Evolutionary conservation across 2,888 invertebrate genomes (phyloP).

Genomic region (Rhagonycha lutea): DNA sequence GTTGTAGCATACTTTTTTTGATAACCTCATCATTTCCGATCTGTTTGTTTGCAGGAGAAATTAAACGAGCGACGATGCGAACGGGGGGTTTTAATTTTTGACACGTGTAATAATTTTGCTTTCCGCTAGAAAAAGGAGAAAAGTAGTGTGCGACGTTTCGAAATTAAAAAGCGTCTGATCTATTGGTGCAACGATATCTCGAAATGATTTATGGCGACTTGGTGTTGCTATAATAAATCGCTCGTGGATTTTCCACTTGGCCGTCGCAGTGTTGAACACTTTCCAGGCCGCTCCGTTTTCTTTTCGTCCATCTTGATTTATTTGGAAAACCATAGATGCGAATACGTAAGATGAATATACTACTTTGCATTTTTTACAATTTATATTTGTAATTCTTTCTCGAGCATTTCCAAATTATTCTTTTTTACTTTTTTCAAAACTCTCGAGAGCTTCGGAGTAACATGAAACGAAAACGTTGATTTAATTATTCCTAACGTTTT

Average conservation of each 20-base stretch:
- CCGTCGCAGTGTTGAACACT: conserved; percentile 41
- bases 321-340: conserved; percentile 33
- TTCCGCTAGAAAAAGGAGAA: conserved; percentile 11
- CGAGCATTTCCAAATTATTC: conserved; percentile 11
- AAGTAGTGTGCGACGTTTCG: conserved; percentile 21
- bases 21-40: conserved; percentile 44
- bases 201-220: conserved; percentile 51
- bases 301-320: conserved; percentile 38
- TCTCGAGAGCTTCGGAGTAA: neutral
- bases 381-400: conserved; percentile 24
- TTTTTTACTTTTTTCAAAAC: neutral
- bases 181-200: conserved; percentile 47
- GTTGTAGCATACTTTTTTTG: conserved; percentile 2
- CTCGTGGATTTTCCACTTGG: conserved; percentile 40
- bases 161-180: conserved; percentile 42
- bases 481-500: neutral
- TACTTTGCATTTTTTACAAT: conserved; percentile 25
- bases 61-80: too few species aligned
- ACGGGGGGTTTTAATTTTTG: conserved; percentile 22
- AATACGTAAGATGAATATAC: conserved; percentile 27
- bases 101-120: conserved; percentile 18
- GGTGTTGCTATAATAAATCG: conserved; percentile 46
- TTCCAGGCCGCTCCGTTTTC: conserved; percentile 36
- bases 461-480: neutral
- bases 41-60: conserved; percentile 21